Percentiles rank a stretch among this genome's conserved stretches.
Conservation (phyloP, 2,113 vertebrate genomes). For the Alces alces region DNA sequence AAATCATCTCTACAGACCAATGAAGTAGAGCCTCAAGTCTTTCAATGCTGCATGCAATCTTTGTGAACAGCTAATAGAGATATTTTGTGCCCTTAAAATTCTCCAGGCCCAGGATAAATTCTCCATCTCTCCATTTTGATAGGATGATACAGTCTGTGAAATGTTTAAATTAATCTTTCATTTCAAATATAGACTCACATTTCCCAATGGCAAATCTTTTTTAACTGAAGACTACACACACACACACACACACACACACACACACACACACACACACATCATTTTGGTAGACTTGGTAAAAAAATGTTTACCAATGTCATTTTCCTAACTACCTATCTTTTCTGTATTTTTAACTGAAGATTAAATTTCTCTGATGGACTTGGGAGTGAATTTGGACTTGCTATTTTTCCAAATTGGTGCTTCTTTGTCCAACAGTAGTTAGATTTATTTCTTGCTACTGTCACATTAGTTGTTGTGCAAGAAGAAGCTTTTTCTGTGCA, state of each 20-base stretch:
- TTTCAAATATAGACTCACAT: neutral
- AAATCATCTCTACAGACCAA: neutral
- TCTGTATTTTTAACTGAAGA: neutral
- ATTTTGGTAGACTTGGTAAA: neutral
- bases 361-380: neutral
- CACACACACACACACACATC: neutral
- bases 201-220: neutral
- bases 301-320: neutral
- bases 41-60: neutral
- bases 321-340: neutral
- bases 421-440: neutral
- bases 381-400: neutral
- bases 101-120: neutral
- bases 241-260: neutral
- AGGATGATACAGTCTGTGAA: neutral
- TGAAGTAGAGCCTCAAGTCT: neutral
- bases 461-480: neutral
- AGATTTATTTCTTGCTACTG: neutral
- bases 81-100: neutral
- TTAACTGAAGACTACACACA: neutral
- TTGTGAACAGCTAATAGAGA: neutral
- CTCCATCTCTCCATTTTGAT: neutral
- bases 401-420: neutral
- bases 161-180: neutral
- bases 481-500: neutral